Conservation (phyloP, 2,113 vertebrate species). For the Neolamprologus hecqui region DNA sequence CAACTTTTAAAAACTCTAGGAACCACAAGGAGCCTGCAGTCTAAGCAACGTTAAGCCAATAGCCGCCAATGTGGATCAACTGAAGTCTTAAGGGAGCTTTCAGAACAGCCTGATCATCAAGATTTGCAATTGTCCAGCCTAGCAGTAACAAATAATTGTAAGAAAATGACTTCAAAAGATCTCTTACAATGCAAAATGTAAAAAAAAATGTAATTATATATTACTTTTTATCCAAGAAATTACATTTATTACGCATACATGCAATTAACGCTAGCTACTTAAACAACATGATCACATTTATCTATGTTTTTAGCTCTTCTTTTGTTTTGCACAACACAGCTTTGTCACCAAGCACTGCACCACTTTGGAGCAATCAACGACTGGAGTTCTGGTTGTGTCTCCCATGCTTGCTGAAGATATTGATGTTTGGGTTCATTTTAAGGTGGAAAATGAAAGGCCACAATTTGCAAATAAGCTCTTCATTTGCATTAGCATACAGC, state of each 20-base stretch:
- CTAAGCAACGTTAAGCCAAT: too few relatives aligned
- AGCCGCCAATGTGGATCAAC: too few relatives aligned
- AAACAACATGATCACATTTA: background rate
- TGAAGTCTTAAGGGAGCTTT: too few relatives aligned
- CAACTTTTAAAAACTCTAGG: too few relatives aligned
- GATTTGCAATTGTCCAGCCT: too few relatives aligned
- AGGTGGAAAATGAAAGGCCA: background rate
- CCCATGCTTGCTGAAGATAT: background rate
- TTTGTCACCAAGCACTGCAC: background rate
- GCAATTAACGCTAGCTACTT: background rate
- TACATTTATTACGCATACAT: background rate
- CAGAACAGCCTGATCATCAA: too few relatives aligned
- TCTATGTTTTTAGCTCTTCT: background rate
- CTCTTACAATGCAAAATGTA: background rate
- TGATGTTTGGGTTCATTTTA: background rate
- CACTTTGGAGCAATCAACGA: background rate
- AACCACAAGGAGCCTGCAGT: too few relatives aligned
- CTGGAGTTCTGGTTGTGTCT: background rate
- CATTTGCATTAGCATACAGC: constrained; percentile 63
- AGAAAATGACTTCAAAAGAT: background rate
- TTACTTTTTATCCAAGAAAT: background rate
- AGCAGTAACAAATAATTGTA: too few relatives aligned
- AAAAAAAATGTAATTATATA: background rate
- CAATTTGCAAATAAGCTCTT: background rate
- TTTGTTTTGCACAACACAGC: background rate